Evolutionary conservation across 2,888 invertebrate species (phyloP).

Genomic region (Monoplex corrugatus): DNA sequence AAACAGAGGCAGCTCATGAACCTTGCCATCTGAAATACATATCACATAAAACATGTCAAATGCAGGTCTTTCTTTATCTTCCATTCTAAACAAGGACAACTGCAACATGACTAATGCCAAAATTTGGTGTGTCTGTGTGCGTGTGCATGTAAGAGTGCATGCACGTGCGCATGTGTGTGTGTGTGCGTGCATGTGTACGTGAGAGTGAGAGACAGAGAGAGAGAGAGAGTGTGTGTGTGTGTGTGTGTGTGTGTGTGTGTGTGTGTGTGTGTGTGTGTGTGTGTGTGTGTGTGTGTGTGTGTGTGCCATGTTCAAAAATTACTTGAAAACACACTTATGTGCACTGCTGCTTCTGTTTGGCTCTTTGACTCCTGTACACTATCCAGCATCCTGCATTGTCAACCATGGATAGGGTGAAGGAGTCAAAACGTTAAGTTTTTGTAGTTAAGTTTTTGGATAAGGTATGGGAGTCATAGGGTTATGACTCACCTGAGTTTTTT

Average conservation of each 20-base stretch:
- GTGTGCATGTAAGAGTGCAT: too few species aligned
- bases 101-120: neutral
- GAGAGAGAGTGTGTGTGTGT: too few species aligned
- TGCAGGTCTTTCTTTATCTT: neutral
- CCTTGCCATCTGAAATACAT: conserved; percentile 65
- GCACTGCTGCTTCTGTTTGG: neutral
- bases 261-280: too few species aligned
- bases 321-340: neutral
- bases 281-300: too few species aligned
- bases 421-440: neutral
- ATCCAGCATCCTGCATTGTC: neutral
- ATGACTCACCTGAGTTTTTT: conserved; percentile 71
- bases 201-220: too few species aligned
- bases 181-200: too few species aligned
- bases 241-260: too few species aligned
- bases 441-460: neutral
- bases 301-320: neutral
- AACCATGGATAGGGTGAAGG: neutral
- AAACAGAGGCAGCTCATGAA: conserved; percentile 84
- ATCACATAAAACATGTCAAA: neutral
- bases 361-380: neutral
- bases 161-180: too few species aligned
- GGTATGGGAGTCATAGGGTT: neutral
- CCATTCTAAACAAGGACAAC: neutral
- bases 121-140: neutral